Evolutionary conservation across 2,797 vertebrate genomes (phyloP).

Genomic region (Streptopelia turtur): DNA sequence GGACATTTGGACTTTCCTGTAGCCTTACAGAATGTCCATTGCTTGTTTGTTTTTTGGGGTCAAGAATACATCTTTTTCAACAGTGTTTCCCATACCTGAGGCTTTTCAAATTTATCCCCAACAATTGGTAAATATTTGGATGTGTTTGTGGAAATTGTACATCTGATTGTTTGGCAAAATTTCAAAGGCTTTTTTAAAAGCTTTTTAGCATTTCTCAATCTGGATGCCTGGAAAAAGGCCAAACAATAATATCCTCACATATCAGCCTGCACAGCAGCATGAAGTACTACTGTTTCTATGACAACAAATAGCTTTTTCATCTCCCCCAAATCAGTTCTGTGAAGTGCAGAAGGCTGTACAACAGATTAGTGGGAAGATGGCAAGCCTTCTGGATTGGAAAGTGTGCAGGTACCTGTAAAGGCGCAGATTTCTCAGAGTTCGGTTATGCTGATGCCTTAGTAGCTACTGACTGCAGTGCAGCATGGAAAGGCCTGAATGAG

Average conservation of each 20-base stretch:
- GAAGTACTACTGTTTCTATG: constrained; percentile 68
- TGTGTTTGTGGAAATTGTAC: neutral
- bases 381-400: neutral
- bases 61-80: neutral
- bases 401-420: neutral
- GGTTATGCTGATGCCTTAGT: neutral
- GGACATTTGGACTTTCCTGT: neutral
- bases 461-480: neutral
- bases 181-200: neutral
- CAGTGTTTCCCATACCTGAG: neutral
- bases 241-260: neutral
- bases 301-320: constrained; percentile 50
- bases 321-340: neutral
- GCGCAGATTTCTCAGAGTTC: neutral
- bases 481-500: neutral
- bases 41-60: neutral
- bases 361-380: neutral
- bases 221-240: constrained; percentile 38
- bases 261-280: neutral
- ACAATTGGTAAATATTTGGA: constrained; percentile 31
- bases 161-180: constrained; percentile 23
- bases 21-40: neutral
- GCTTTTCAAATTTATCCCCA: constrained; percentile 27
- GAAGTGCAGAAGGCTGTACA: neutral
- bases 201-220: constrained; percentile 29